Conservation (phyloP, 2,797 vertebrate species). For the Phataginus tetradactyla region DNA sequence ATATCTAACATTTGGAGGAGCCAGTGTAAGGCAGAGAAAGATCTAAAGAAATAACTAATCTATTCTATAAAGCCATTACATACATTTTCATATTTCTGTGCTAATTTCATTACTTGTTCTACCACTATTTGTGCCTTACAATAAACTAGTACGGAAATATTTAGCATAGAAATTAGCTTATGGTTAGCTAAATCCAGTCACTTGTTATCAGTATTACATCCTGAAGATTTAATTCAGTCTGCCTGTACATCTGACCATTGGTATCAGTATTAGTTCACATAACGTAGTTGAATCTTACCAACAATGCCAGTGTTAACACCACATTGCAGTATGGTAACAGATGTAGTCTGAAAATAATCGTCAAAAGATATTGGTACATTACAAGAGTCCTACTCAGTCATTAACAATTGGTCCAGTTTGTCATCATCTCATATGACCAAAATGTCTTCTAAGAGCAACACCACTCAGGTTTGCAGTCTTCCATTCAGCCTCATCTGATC, state of each 20-base stretch:
- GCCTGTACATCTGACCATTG: not conserved
- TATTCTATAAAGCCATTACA: not conserved
- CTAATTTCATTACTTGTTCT: not conserved
- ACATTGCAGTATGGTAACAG: not conserved
- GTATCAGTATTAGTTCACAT: not conserved
- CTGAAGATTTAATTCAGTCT: not conserved
- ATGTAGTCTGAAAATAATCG: not conserved
- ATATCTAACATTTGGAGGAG: not conserved
- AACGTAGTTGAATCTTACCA: not conserved
- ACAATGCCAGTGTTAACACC: not conserved
- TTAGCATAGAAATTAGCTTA: not conserved
- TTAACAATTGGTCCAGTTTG: not conserved
- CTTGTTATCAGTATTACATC: not conserved
- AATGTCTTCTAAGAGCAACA: not conserved
- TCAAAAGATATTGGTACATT: not conserved
- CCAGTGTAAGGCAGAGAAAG: not conserved
- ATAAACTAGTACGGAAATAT: not conserved
- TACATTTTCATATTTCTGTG: conserved; percentile 21
- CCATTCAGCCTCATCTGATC: not conserved
- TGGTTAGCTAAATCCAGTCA: not conserved
- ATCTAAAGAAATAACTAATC: not conserved
- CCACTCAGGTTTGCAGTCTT: not conserved
- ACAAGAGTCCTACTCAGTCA: not conserved
- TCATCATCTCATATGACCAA: not conserved
- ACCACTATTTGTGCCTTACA: not conserved